These are phyloP conservation scores for Coracias cyanogaster DNA, from an alignment of 2,797 vertebrate genomes.

Conservation along the genomic window DNA sequence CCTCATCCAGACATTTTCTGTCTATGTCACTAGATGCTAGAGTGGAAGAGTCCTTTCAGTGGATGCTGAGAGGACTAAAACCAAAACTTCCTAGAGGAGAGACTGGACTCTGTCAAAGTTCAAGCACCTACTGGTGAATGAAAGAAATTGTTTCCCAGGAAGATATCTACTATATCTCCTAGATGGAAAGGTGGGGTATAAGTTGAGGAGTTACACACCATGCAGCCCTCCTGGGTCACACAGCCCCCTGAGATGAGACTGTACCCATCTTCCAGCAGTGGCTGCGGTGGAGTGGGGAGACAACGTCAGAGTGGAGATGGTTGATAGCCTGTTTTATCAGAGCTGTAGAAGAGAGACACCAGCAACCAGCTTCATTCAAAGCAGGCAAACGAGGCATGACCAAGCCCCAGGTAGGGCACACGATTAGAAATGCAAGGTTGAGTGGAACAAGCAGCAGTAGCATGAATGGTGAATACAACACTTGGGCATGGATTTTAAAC, in stretches of 20 bases:
- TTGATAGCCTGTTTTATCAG: background rate
- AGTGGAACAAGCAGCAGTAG: background rate
- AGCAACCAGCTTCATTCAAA: background rate
- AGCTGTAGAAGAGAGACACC: background rate
- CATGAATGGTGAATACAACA: background rate
- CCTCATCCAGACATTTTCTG: background rate
- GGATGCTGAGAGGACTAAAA: background rate
- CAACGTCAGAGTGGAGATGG: rapidly evolving
- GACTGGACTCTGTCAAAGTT: background rate
- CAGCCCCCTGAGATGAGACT: background rate
- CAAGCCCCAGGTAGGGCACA: background rate
- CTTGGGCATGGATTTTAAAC: rapidly evolving
- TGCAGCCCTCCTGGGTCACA: background rate
- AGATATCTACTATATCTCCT: background rate
- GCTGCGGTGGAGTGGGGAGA: rapidly evolving
- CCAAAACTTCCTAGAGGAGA: background rate
- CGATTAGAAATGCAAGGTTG: rapidly evolving
- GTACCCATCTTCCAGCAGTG: background rate
- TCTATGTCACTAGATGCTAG: background rate
- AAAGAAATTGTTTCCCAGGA: background rate
- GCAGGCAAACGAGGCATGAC: background rate
- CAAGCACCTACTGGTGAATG: too few relatives aligned
- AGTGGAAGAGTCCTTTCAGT: background rate
- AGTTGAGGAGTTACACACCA: background rate
- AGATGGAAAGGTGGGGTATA: background rate